Percentiles rank a stretch among this genome's conserved stretches.
Conservation (phyloP, 2,797 vertebrate species). For the Synanceia verrucosa region DNA sequence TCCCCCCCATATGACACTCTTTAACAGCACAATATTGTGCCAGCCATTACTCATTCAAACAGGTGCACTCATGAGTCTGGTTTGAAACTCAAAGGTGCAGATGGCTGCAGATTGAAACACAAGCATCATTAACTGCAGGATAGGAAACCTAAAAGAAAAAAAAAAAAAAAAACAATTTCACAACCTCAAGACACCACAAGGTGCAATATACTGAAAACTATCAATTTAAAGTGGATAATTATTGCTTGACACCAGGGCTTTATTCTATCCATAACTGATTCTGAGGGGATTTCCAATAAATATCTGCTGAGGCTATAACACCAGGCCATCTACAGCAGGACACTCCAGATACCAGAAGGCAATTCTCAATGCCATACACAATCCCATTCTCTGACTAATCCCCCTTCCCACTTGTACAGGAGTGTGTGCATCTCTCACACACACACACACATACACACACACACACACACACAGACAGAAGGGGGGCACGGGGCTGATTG, state of each 20-base stretch:
- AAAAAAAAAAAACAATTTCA: constrained; percentile 54
- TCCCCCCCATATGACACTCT: constrained; percentile 47
- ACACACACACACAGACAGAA: constrained; percentile 31
- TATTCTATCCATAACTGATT: constrained; percentile 70
- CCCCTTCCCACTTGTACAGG: constrained; percentile 23
- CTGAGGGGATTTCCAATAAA: constrained; percentile 70
- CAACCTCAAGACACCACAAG: constrained; percentile 41
- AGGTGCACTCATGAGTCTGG: constrained; percentile 52
- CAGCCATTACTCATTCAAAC: constrained; percentile 63
- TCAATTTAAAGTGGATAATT: constrained; percentile 69
- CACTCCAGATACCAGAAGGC: constrained; percentile 68
- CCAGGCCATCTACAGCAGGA: constrained; percentile 57
- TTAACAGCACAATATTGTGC: constrained; percentile 43
- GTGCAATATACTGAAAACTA: constrained; percentile 55
- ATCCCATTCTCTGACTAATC: constrained; percentile 62
- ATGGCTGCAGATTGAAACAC: constrained; percentile 61
- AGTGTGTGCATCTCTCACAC: constrained; percentile 32
- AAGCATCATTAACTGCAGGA: constrained; percentile 59
- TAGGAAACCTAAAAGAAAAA: constrained; percentile 57
- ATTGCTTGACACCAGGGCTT: constrained; percentile 67
- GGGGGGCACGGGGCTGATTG: constrained; percentile 62
- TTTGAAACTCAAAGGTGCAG: constrained; percentile 43
- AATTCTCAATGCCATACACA: constrained; percentile 63
- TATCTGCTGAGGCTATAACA: constrained; percentile 61
- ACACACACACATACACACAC: constrained; percentile 12